These are phyloP conservation scores for Saturnia japonica DNA, from an alignment of 2,888 invertebrate genomes.

Conservation along the genomic window DNA sequence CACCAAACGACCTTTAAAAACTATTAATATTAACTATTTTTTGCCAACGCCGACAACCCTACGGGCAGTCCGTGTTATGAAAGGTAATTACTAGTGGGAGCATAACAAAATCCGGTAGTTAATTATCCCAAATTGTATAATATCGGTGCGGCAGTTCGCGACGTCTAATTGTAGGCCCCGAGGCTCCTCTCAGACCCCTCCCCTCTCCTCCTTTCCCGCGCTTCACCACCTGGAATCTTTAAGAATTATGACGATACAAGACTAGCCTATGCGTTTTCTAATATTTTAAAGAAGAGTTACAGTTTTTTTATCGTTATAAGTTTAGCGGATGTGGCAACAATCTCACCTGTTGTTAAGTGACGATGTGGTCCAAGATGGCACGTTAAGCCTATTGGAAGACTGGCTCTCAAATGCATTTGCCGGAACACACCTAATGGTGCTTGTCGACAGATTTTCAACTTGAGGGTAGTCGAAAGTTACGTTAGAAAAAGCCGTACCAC, in stretches of 20 bases:
- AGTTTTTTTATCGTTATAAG: not conserved
- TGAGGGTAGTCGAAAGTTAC: no score
- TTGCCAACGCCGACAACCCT: slow-evolving; percentile 18
- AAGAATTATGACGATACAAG: not conserved
- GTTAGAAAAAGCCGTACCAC: no score
- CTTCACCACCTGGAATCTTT: slow-evolving; percentile 5
- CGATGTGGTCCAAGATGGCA: no score
- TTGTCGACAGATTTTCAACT: no score
- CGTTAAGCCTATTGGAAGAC: no score
- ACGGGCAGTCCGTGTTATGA: slow-evolving; percentile 64
- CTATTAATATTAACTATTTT: slow-evolving; percentile 18
- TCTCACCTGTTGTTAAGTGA: no score
- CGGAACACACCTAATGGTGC: no score
- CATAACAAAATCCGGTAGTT: slow-evolving; percentile 79
- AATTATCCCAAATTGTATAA: slow-evolving; percentile 82
- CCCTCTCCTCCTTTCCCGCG: not conserved
- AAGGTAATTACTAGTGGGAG: slow-evolving; percentile 70
- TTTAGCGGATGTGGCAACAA: no score
- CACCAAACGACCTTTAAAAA: not conserved
- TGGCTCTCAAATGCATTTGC: no score
- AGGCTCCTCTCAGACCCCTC: slow-evolving; percentile 25
- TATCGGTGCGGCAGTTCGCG: slow-evolving; percentile 68
- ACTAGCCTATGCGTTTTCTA: not conserved
- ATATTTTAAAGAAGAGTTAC: not conserved
- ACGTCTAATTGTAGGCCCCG: slow-evolving; percentile 50